Conservation (phyloP, 2,113 vertebrate genomes). For the Carlito syrichta region DNA sequence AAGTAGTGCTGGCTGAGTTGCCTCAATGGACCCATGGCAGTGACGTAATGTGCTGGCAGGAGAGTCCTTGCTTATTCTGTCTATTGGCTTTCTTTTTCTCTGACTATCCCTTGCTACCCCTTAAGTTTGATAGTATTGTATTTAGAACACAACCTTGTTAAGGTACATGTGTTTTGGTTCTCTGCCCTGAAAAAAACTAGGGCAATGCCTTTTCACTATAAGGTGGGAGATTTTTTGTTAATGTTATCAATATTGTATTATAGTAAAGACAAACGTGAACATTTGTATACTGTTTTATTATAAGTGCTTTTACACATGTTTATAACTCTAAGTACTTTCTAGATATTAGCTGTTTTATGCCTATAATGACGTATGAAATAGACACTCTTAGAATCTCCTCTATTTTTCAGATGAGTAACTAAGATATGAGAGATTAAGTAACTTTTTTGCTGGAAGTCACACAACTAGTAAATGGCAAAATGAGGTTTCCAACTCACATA, state of each 20-base stretch:
- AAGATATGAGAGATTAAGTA: neutral
- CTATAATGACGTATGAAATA: neutral
- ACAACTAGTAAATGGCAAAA: slow-evolving; percentile 8
- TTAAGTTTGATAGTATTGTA: neutral
- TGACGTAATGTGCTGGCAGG: neutral
- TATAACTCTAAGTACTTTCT: neutral
- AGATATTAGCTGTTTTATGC: neutral
- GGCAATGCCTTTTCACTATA: neutral
- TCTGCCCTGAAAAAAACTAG: neutral
- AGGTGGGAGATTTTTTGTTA: neutral
- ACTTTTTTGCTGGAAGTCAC: neutral
- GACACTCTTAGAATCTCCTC: neutral
- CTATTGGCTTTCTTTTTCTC: neutral
- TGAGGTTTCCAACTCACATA: neutral
- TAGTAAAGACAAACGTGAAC: neutral
- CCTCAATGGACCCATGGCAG: neutral
- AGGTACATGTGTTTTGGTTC: neutral
- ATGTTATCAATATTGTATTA: neutral
- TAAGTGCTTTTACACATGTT: neutral
- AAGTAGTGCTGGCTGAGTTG: neutral
- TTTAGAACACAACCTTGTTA: neutral
- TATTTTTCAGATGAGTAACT: neutral
- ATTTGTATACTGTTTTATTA: neutral
- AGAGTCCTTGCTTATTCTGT: neutral
- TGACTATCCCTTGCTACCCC: neutral